Evolutionary conservation across 2,888 invertebrate species (phyloP).

Genomic region (Reticulitermes lucifugus): DNA sequence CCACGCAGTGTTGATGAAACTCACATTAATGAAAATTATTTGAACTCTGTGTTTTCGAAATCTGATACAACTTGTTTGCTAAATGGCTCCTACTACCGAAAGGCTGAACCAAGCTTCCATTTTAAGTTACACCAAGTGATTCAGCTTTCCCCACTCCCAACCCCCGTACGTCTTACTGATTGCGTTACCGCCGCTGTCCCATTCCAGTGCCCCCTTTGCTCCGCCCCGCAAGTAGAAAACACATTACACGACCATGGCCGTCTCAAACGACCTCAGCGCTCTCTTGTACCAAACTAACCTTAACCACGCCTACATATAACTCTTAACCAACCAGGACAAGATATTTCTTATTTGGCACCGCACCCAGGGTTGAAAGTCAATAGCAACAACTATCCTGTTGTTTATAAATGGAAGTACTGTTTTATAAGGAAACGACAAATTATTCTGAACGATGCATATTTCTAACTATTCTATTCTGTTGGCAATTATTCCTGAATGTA

Average conservation of each 20-base stretch:
- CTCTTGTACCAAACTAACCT: slow-evolving; percentile 49
- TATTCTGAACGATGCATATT: neutral
- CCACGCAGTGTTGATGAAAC: neutral
- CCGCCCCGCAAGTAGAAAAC: slow-evolving; percentile 14
- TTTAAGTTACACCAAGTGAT: slow-evolving; percentile 45
- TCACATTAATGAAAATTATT: neutral
- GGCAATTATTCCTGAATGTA: neutral
- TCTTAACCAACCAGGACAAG: slow-evolving; percentile 34
- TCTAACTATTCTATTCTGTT: neutral
- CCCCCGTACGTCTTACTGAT: slow-evolving; percentile 33
- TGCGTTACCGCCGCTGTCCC: slow-evolving; percentile 45
- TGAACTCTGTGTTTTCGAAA: neutral
- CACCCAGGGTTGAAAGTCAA: slow-evolving; percentile 38
- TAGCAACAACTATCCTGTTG: neutral
- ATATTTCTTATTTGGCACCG: slow-evolving; percentile 2
- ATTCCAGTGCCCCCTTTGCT: slow-evolving; percentile 31
- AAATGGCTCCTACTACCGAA: neutral
- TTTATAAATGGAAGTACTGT: neutral
- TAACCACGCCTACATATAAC: slow-evolving; percentile 49
- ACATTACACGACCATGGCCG: slow-evolving; percentile 27
- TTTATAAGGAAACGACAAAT: neutral
- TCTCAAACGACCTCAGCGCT: slow-evolving; percentile 47
- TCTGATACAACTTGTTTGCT: neutral
- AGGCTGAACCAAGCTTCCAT: slow-evolving; percentile 44
- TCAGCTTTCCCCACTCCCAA: slow-evolving; percentile 50